Percentiles rank a stretch among this genome's conserved stretches.
These are phyloP conservation scores for Notothenia coriiceps DNA, from an alignment of 2,113 vertebrate genomes.

Conservation along the genomic window DNA sequence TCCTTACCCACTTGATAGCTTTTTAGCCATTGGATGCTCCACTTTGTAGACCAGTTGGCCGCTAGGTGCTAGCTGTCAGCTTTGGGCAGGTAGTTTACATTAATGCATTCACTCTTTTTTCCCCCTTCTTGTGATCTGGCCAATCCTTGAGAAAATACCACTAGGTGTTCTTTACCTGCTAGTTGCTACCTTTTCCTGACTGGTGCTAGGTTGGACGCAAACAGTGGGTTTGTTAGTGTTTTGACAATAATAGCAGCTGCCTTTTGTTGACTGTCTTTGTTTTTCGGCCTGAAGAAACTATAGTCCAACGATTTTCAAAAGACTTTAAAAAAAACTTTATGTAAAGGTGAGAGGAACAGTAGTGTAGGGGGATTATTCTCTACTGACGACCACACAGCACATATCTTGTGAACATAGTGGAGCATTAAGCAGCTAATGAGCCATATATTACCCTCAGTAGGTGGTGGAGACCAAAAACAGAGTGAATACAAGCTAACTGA, in stretches of 20 bases:
- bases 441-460: not conserved
- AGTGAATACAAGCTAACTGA: not conserved
- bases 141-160: not conserved
- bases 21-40: not conserved
- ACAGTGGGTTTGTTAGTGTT: not conserved
- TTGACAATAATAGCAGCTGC: not conserved
- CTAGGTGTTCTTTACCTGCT: not conserved
- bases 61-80: not conserved
- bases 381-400: not conserved
- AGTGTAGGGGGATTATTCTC: not conserved
- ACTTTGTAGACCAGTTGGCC: not conserved
- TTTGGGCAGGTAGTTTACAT: not conserved
- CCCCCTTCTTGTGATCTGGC: not conserved
- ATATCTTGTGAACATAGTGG: not conserved
- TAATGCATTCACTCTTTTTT: not conserved
- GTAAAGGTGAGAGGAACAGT: no score
- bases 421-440: not conserved
- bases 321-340: no score
- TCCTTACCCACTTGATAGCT: not conserved
- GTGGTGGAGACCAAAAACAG: not conserved
- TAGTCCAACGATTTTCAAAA: no score
- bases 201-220: not conserved
- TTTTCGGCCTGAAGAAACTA: no score
- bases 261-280: not conserved
- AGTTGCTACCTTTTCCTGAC: not conserved